These are phyloP conservation scores for Hirundo rustica DNA, from an alignment of 2,797 vertebrate genomes.

Conservation along the genomic window DNA sequence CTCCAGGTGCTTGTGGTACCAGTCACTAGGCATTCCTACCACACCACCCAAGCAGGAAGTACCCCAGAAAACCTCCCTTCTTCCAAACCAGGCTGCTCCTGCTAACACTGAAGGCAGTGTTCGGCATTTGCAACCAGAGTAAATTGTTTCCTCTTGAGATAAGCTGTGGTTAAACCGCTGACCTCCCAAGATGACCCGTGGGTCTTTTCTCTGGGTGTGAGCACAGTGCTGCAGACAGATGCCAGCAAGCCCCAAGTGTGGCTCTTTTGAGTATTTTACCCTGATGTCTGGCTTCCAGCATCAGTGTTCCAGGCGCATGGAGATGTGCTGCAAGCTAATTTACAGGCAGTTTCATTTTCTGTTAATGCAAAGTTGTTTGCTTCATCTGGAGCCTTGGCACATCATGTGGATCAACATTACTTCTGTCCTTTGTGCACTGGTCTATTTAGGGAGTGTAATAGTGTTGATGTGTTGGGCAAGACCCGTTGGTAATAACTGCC, in stretches of 20 bases:
- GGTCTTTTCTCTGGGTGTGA: neutral
- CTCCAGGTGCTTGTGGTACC: neutral
- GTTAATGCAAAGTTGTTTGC: conserved; percentile 28
- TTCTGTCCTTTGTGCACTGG: conserved; percentile 44
- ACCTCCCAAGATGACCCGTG: neutral
- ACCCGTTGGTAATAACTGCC: conserved; percentile 51
- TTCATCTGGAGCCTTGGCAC: conserved; percentile 39
- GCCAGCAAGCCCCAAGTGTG: neutral
- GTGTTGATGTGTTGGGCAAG: conserved; percentile 33
- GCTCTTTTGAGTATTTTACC: neutral
- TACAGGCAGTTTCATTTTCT: conserved; percentile 23
- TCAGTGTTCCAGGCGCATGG: neutral
- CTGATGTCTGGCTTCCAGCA: neutral
- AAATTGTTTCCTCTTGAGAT: conserved; percentile 57
- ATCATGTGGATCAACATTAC: conserved; percentile 4
- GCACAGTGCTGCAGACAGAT: neutral
- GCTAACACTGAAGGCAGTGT: neutral
- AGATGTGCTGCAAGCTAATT: neutral
- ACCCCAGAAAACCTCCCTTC: neutral
- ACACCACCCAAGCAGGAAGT: neutral
- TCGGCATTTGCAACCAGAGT: neutral
- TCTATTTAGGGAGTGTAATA: conserved; percentile 59
- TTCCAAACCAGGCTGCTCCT: neutral
- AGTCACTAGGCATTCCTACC: neutral
- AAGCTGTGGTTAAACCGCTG: conserved; percentile 42